A percentile compares a stretch with the other conserved stretches of the same genome.
Conservation (phyloP, 2,113 vertebrate species). For the Loxodonta africana region DNA sequence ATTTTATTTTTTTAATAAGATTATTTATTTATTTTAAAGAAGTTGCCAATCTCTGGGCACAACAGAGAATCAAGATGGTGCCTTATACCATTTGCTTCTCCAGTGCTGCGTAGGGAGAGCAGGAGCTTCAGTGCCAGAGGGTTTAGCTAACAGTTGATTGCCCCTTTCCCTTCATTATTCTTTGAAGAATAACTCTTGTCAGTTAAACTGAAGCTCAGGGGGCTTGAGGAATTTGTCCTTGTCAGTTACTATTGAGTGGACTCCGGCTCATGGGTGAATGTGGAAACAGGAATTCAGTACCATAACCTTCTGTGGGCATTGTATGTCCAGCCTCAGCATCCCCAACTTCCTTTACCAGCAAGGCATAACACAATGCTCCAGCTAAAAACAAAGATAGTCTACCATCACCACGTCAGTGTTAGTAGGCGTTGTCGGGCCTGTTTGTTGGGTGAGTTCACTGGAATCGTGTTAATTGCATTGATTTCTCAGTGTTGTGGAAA, state of each 20-base stretch:
- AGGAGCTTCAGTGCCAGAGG: neutral
- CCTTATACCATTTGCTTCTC: neutral
- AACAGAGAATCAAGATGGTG: neutral
- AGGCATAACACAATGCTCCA: neutral
- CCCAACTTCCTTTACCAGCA: neutral
- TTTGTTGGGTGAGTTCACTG: neutral
- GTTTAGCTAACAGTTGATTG: too few species aligned
- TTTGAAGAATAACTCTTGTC: neutral
- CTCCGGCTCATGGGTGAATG: neutral
- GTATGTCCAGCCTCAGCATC: neutral
- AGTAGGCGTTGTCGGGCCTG: neutral
- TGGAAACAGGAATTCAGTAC: neutral
- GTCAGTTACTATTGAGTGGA: neutral
- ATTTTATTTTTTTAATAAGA: neutral
- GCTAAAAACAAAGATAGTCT: neutral
- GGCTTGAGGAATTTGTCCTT: neutral
- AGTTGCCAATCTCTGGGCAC: neutral
- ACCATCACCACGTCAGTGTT: too few species aligned
- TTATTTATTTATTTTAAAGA: neutral
- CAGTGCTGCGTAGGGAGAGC: accelerated
- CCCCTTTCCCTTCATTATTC: neutral
- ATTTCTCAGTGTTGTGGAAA: neutral
- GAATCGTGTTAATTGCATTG: neutral
- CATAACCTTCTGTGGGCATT: neutral
- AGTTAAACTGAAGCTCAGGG: neutral